A percentile compares a stretch with the other conserved stretches of the same genome.
Conservation (phyloP, 1,140 invertebrate species). For the Apis florea region DNA sequence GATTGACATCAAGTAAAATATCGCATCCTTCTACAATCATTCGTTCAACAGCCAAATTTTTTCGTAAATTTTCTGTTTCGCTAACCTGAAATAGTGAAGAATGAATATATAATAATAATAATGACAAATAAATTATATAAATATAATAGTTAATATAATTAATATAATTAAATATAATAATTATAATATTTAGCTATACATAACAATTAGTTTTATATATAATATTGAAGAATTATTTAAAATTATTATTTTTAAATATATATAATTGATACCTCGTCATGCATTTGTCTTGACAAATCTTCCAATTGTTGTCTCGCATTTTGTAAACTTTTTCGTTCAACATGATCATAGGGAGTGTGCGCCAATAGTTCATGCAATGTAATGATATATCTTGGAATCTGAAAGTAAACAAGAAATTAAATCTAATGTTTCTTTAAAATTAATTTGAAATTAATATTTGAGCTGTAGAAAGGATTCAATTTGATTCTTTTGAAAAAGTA, state of each 20-base stretch:
- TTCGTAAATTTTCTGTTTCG: conserved; percentile 96
- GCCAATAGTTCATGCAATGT: conserved; percentile 95
- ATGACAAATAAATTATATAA: neutral
- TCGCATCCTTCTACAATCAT: conserved; percentile 98
- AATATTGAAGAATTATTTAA: too few relatives aligned
- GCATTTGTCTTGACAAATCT: conserved; percentile 91
- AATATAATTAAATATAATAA: neutral
- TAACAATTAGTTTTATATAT: too few relatives aligned
- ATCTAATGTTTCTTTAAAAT: neutral
- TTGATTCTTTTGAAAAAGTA: too few relatives aligned
- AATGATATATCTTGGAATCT: conserved; percentile 96
- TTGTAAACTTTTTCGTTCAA: conserved; percentile 94
- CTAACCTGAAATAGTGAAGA: conserved; percentile 87
- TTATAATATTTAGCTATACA: too few relatives aligned
- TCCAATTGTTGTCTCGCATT: conserved; percentile 94
- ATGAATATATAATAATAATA: neutral
- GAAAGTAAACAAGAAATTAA: conserved; percentile 43
- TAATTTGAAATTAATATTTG: neutral
- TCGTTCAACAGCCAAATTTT: conserved; percentile 95
- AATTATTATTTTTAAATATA: neutral
- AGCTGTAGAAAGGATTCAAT: too few relatives aligned
- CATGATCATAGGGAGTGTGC: conserved; percentile 96
- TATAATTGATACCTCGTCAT: conserved; percentile 86
- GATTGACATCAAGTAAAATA: conserved; percentile 95
- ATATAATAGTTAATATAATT: neutral